Base-by-base conservation (phyloP, 2,888 invertebrate genomes). In the Drosophila subsilvestris region DNA sequence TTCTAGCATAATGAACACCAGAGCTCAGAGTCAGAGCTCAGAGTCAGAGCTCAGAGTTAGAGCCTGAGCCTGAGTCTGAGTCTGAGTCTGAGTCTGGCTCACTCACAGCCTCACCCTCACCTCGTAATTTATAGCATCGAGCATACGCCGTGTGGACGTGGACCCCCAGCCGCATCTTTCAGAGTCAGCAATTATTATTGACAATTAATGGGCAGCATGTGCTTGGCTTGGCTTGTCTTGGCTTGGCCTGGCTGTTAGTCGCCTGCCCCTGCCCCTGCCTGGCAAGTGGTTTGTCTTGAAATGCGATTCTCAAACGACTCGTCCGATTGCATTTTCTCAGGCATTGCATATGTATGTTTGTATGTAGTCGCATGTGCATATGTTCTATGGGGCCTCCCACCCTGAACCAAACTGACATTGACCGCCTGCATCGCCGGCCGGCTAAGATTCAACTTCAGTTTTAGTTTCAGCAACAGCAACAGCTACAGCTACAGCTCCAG, bases 261-360 rank as follows among this genome's bases (percentile, higher is more conserved):
- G 32, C 32, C 12, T 32, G 22, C 22, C 22, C 3, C 22, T 22
- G 22, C 22, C 22, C 0, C 55, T 50, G 37, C 48, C 37, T n/a
- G 68, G 57, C 80, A 81, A 87, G 88, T 81, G 73, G 90, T 90
- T 90, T 86, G 75, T 89, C 90, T 90, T 90, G 89, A 90, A 89
- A 84, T 86, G 80, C 53, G 70, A 86, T 89, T 90, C 86, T 74
- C 49, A 29, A 29, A 44, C 78, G 55, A 59, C 71, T 66, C 57
- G 57, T 58, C 55, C 58, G 49, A 59, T 47, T 59, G 55, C 32
- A 67, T 49, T 48, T 45, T 53, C 60, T 20, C 29, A 48, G 44
- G 17, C 55, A 45, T 45, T 25, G 22, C 6, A 25, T 22, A 22
- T 22, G 22, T 25, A 6, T 22, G 5, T 22, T 0, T 25, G 25